phyloP scores from a whole-genome alignment of 2,113 vertebrate genomes.

The Entosphenus tridentatus region DNA sequence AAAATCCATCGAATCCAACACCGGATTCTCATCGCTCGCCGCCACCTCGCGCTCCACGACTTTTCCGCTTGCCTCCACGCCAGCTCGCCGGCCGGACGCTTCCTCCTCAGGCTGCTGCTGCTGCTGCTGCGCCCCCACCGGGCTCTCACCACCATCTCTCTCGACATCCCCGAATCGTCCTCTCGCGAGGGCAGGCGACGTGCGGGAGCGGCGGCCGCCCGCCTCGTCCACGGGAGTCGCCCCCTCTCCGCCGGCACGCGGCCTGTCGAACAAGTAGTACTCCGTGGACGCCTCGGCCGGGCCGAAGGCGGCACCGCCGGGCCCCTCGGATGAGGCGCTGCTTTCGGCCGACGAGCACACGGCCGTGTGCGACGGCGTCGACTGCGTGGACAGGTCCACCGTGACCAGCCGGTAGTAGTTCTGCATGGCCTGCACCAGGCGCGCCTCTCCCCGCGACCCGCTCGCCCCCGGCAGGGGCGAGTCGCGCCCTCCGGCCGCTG shows the following conservation, averaged over 20 bases:
- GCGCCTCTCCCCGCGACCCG: constrained; percentile 24
- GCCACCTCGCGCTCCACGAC: too few species aligned
- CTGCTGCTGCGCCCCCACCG: constrained; percentile 9
- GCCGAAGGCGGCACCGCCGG: constrained; percentile 33
- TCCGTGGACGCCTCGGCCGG: constrained; percentile 48
- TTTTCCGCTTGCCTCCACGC: too few species aligned
- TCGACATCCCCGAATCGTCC: too few species aligned
- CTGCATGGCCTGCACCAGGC: constrained; percentile 76
- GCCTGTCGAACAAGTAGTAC: constrained; percentile 67
- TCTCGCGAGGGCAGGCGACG: too few species aligned
- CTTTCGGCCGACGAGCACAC: constrained; percentile 41
- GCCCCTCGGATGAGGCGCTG: constrained; percentile 68
- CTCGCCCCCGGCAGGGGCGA: neutral
- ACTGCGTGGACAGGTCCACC: constrained; percentile 80
- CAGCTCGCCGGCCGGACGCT: too few species aligned
- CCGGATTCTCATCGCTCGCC: too few species aligned
- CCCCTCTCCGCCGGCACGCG: constrained; percentile 8
- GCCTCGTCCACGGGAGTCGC: too few species aligned
- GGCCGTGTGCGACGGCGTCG: constrained; percentile 61
- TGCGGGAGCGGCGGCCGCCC: too few species aligned
- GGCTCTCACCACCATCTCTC: constrained; percentile 4
- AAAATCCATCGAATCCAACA: too few species aligned
- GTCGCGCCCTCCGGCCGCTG: too few species aligned
- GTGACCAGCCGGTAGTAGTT: constrained; percentile 97
- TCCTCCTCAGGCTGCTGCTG: constrained; percentile 20